phyloP scores from a whole-genome alignment of 2,113 vertebrate species.

The Nothoprocta perdicaria region DNA sequence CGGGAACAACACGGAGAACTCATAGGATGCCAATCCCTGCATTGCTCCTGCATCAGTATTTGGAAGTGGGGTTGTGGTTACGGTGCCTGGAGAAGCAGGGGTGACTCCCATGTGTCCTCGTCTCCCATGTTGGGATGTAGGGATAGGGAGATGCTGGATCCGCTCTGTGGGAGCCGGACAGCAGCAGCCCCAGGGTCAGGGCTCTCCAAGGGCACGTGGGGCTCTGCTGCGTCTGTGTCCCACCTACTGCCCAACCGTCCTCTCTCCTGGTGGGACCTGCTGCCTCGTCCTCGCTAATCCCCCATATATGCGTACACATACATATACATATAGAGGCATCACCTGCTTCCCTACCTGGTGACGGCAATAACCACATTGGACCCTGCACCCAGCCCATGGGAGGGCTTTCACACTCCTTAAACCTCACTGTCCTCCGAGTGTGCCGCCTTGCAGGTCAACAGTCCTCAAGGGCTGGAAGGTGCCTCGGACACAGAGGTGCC shows the following conservation, averaged over 20 bases:
- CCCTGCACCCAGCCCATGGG: fast-evolving
- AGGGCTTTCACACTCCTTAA: neutral
- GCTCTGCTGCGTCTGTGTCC: neutral
- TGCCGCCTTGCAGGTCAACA: neutral
- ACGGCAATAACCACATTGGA: neutral
- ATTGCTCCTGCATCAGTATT: neutral
- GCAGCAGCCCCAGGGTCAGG: neutral
- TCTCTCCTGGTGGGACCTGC: neutral
- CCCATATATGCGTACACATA: neutral
- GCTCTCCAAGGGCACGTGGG: fast-evolving
- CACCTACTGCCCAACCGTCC: neutral
- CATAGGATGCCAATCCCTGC: neutral
- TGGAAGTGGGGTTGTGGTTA: neutral
- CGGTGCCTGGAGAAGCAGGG: neutral
- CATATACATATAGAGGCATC: neutral
- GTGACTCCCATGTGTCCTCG: no score
- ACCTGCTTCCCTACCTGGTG: neutral
- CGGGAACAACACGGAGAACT: neutral
- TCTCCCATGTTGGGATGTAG: neutral
- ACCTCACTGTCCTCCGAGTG: fast-evolving
- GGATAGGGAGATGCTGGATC: neutral
- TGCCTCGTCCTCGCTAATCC: neutral
- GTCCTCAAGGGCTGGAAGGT: neutral
- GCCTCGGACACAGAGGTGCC: neutral
- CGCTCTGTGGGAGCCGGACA: neutral